These are phyloP conservation scores for Brachypterus glaber DNA, from an alignment of 2,888 invertebrate species.

Conservation along the genomic window DNA sequence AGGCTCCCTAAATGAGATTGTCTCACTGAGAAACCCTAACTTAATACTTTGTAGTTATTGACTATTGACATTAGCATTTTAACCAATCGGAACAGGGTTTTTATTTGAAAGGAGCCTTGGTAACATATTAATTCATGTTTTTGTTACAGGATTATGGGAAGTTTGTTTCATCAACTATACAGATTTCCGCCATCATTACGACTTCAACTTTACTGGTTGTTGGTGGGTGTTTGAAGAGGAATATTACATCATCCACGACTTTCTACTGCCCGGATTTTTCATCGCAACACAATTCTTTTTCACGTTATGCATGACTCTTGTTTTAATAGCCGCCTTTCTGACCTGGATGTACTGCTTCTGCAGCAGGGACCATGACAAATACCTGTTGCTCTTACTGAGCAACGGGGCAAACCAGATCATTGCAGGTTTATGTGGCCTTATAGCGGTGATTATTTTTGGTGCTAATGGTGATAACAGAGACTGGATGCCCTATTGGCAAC, in stretches of 20 bases:
- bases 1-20: no score
- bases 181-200: slow-evolving; percentile 78
- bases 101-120: no score
- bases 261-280: slow-evolving; percentile 83
- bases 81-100: no score
- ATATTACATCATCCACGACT: slow-evolving; percentile 87
- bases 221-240: slow-evolving; percentile 98
- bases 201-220: slow-evolving; percentile 74
- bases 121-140: no score
- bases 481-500: slow-evolving; percentile 95
- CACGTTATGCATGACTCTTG: slow-evolving; percentile 74
- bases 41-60: no score
- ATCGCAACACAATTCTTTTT: slow-evolving; percentile 91
- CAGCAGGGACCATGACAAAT: slow-evolving; percentile 67
- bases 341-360: slow-evolving; percentile 64
- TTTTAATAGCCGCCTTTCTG: slow-evolving; percentile 65
- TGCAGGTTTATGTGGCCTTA: slow-evolving; percentile 69
- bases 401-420: slow-evolving; percentile 63
- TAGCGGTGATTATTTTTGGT: slow-evolving; percentile 82
- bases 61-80: no score
- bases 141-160: slow-evolving; percentile 78
- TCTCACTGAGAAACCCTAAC: no score
- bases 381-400: slow-evolving; percentile 62
- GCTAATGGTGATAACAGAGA: slow-evolving; percentile 82
- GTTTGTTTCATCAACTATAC: slow-evolving; percentile 84